Evolutionary conservation across 2,113 vertebrate species (phyloP).

Genomic region (Scatophagus argus): DNA sequence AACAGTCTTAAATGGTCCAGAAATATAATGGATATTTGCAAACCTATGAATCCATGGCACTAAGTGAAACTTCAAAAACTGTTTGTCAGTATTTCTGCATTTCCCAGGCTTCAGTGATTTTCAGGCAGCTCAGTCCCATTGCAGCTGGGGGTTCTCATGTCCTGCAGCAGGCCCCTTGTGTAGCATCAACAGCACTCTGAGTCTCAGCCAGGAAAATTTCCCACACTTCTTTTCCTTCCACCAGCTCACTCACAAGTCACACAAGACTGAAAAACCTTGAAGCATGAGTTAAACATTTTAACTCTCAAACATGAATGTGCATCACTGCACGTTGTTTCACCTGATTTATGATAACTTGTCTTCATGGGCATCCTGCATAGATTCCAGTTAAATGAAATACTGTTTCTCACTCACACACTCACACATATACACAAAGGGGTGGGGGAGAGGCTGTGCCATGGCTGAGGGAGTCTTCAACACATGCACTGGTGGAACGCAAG

Average conservation of each 20-base stretch:
- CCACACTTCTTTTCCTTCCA: conserved; percentile 4
- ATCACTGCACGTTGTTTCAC: background rate
- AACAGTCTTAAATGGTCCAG: background rate
- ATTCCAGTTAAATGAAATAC: background rate
- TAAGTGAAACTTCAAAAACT: background rate
- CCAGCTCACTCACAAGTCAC: background rate
- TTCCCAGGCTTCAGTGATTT: conserved; percentile 24
- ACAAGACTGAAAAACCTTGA: background rate
- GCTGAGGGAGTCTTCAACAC: background rate
- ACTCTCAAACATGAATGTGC: background rate
- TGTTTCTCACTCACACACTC: too few species aligned
- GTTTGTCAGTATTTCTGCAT: background rate
- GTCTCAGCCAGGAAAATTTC: conserved; percentile 36
- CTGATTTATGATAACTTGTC: background rate
- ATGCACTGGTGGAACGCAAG: background rate
- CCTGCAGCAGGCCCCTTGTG: conserved; percentile 7
- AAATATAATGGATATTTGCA: background rate
- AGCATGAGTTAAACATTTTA: background rate
- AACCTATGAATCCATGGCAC: background rate
- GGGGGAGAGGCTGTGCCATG: background rate
- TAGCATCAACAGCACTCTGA: conserved; percentile 23
- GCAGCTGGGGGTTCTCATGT: conserved; percentile 15
- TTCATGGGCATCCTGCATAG: background rate
- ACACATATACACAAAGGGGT: too few species aligned
- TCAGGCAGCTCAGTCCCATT: background rate